Base-by-base conservation (phyloP, 2,113 vertebrate species). In the Tachuris rubrigastra region DNA sequence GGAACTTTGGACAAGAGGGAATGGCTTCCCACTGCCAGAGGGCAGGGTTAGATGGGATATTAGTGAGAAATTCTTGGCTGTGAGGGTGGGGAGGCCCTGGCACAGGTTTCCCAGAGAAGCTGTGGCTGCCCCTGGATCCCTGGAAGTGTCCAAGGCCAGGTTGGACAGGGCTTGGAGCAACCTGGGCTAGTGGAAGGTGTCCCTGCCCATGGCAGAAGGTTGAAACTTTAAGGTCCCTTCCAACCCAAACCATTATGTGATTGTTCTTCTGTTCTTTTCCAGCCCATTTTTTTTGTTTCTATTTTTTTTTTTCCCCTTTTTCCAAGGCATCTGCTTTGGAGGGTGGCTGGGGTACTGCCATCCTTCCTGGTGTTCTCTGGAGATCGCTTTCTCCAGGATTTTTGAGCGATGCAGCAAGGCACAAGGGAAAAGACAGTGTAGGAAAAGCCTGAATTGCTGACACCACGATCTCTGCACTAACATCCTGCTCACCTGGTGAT, bases 141-240 rank as follows among this genome's bases (percentile, higher is more conserved):
- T 76, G 39, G n/a, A 27, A 83, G 0, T 49, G 9, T 41, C 30
- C 62, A 55, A 68, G 46, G 9, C 39, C 46, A 68, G 28, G 16
- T 0, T 27, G 62, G 39, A 60, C 0, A 0, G 7, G 9, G 9
- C 39, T 82, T 82, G 63, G 47, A 83, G 25, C 1, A 1, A 2
- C 11, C 7, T 47, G 71, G 30, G 1, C 0, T 12, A 9, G 46
- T 60, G 28, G n/a, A 7, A 82, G 19, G 0, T 39, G 28, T 25
- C 16, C 33, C 33, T 89, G 53, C 19, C 33, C 9, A 14, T 15
- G 28, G 28, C 8, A 46, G n/a, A 33, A 27, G 28, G 16, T 52
- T 42, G 35, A 17, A 42, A 83, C 16, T 76, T 76, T 35, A 1
- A 62, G 24, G 71, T 41, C 71, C 30, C 17, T 47, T 19, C n/a